These are phyloP conservation scores for Lissonota sp. DNA, from an alignment of 2,888 invertebrate species.

Conservation along the genomic window DNA sequence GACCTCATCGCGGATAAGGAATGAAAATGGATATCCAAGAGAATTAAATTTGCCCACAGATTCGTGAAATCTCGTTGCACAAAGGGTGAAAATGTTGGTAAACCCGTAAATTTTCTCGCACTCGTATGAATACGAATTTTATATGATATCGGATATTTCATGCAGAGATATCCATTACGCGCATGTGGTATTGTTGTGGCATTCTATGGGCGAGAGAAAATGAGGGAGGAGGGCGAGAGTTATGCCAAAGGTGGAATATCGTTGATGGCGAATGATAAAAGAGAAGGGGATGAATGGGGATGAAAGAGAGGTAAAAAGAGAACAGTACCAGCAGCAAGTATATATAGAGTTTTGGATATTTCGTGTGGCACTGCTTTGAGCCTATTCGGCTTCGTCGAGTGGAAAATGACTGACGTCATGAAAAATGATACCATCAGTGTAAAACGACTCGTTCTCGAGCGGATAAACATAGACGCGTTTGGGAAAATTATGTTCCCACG, in stretches of 20 bases:
- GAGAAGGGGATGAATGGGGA: slow-evolving; percentile 17
- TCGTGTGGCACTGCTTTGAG: slow-evolving; percentile 47
- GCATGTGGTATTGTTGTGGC: slow-evolving; percentile 2
- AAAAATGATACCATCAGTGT: slow-evolving; percentile 72
- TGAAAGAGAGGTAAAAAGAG: background rate
- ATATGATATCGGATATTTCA: slow-evolving; percentile 48
- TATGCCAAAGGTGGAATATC: slow-evolving; percentile 40
- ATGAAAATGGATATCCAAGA: background rate
- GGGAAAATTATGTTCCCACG: slow-evolving; percentile 51
- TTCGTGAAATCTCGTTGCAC: background rate
- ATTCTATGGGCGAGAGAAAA: slow-evolving; percentile 11
- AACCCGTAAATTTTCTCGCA: slow-evolving; percentile 10
- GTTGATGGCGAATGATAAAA: slow-evolving; percentile 26
- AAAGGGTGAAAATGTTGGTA: background rate
- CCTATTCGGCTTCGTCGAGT: slow-evolving; percentile 70
- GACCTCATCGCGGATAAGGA: background rate
- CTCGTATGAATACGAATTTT: slow-evolving; percentile 45
- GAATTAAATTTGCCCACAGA: background rate
- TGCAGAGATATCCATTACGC: slow-evolving; percentile 59
- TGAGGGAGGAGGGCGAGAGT: slow-evolving; percentile 17
- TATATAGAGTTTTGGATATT: slow-evolving; percentile 63
- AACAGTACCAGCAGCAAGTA: too few relatives aligned
- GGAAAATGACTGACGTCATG: slow-evolving; percentile 76
- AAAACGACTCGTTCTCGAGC: slow-evolving; percentile 68
- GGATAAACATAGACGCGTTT: slow-evolving; percentile 65